Percentiles rank a stretch among this genome's conserved stretches.
Conservation (phyloP, 2,888 invertebrate species). For the Eupithecia insigniata region DNA sequence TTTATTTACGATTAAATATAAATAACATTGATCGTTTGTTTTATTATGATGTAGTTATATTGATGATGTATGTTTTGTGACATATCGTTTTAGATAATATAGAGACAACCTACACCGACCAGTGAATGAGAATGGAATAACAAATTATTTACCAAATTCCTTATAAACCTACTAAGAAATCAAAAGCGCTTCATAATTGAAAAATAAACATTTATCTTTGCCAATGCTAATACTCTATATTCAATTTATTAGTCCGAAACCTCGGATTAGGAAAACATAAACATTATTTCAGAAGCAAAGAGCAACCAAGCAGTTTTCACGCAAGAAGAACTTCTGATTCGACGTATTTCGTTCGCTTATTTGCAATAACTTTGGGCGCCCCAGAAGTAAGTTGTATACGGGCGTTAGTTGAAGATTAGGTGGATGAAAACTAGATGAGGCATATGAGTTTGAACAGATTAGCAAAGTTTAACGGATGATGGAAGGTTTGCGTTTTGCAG, state of each 20-base stretch:
- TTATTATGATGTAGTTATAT: too few relatives aligned
- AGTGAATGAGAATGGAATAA: neutral
- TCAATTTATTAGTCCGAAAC: constrained; percentile 14
- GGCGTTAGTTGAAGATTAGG: constrained; percentile 13
- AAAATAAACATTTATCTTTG: neutral
- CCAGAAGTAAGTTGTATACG: constrained; percentile 53
- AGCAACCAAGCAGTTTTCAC: constrained; percentile 41
- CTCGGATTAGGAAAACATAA: constrained; percentile 11
- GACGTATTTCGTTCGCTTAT: constrained; percentile 59
- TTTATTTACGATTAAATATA: too few relatives aligned
- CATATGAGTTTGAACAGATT: constrained; percentile 7
- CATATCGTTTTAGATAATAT: too few relatives aligned
- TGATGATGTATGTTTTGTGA: too few relatives aligned
- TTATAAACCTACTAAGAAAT: neutral
- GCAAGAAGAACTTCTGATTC: constrained; percentile 58
- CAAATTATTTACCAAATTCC: neutral
- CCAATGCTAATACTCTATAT: neutral
- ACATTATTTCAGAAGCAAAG: constrained; percentile 16
- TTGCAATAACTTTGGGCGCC: constrained; percentile 60
- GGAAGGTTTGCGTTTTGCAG: constrained; percentile 1
- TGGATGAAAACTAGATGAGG: constrained; percentile 22
- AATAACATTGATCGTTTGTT: too few relatives aligned
- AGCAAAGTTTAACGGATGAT: constrained; percentile 12
- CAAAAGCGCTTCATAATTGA: neutral
- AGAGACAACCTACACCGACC: neutral